These are phyloP conservation scores for Melanargia galathea DNA, from an alignment of 2,888 invertebrate species.

Conservation along the genomic window DNA sequence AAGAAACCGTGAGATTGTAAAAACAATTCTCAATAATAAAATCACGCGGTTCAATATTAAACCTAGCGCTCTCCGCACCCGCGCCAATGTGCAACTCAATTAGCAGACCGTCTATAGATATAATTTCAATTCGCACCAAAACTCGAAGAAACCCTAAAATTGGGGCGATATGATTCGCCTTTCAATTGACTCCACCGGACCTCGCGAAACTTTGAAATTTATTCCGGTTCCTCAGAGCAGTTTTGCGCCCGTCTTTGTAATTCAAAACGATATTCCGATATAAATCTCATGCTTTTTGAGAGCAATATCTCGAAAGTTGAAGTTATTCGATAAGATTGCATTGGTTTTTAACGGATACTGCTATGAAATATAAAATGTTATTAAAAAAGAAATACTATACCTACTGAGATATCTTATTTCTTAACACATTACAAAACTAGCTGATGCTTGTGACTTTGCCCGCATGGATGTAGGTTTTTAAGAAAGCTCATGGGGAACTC, in stretches of 20 bases:
- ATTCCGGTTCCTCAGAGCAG: conserved; percentile 41
- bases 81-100: conserved; percentile 21
- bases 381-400: too few species aligned
- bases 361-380: background rate
- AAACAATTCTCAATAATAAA: background rate
- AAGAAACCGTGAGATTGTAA: background rate
- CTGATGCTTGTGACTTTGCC: too few species aligned
- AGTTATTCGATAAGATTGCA: background rate
- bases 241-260: conserved; percentile 43
- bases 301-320: background rate
- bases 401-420: too few species aligned
- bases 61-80: too few species aligned
- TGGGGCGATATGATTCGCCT: conserved; percentile 45
- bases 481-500: too few species aligned
- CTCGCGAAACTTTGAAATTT: conserved; percentile 46
- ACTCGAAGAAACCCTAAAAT: conserved; percentile 37
- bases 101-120: conserved; percentile 28
- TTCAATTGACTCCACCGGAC: conserved; percentile 43
- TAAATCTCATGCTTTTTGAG: conserved; percentile 15
- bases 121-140: conserved; percentile 27
- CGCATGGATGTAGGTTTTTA: too few species aligned
- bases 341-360: background rate
- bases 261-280: conserved; percentile 37
- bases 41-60: conserved; percentile 14
- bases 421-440: too few species aligned